These are phyloP conservation scores for Toxonevra muliebris DNA, from an alignment of 2,888 invertebrate genomes.

Conservation along the genomic window DNA sequence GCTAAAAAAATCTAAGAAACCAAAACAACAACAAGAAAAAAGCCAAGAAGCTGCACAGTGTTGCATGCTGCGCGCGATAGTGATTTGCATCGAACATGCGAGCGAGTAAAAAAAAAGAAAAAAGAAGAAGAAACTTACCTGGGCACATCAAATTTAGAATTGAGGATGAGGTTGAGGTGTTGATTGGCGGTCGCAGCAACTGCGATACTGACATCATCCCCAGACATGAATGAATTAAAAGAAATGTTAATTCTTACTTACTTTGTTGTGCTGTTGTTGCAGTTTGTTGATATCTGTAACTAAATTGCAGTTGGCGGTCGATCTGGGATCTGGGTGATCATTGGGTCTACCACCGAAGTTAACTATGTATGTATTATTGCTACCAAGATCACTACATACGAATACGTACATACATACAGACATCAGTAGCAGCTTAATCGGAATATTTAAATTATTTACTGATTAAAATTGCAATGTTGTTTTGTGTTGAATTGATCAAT, in stretches of 20 bases:
- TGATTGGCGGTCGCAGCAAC: not conserved
- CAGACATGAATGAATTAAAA: slow-evolving; percentile 20
- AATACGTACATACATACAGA: too few relatives aligned
- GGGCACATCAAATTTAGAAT: not conserved
- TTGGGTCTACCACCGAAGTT: not conserved
- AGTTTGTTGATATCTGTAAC: too few relatives aligned
- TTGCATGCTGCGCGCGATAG: slow-evolving; percentile 2
- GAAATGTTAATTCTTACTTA: too few relatives aligned
- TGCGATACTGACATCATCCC: slow-evolving; percentile 9
- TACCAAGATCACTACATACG: not conserved
- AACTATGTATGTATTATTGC: not conserved
- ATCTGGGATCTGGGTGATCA: not conserved
- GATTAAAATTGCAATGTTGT: slow-evolving; percentile 55
- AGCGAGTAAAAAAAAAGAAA: not conserved
- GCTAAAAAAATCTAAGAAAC: not conserved
- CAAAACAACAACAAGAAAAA: not conserved
- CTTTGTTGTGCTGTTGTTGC: too few relatives aligned
- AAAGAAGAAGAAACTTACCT: too few relatives aligned
- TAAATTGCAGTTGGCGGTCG: not conserved
- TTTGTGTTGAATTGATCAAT: slow-evolving; percentile 15
- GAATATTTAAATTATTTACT: slow-evolving; percentile 63
- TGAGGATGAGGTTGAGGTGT: not conserved
- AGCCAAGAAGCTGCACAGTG: not conserved
- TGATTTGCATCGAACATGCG: slow-evolving; percentile 18
- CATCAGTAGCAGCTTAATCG: slow-evolving; percentile 49